Evolutionary conservation across 2,888 invertebrate genomes (phyloP).

Genomic region (Pseudococcus viburni): DNA sequence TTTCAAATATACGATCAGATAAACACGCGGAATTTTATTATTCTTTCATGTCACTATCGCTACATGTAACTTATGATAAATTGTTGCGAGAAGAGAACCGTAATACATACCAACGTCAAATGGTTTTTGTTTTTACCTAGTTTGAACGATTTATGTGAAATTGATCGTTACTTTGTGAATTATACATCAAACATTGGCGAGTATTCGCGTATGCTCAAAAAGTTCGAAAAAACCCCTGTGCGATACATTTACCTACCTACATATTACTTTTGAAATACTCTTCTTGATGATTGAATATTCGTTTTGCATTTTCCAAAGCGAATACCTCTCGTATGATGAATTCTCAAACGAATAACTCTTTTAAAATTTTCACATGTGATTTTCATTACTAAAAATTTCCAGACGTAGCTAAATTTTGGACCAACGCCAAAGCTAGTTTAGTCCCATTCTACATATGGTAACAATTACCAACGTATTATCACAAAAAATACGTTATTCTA

Average conservation of each 20-base stretch:
- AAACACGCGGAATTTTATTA: not conserved
- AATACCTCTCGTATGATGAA: not conserved
- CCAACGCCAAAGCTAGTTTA: not conserved
- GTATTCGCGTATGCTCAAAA: not conserved
- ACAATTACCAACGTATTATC: not conserved
- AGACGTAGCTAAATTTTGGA: not conserved
- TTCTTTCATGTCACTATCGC: not conserved
- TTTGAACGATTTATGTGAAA: slow-evolving; percentile 3
- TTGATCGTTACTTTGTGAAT: not conserved
- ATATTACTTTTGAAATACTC: too few relatives aligned
- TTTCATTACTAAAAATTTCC: slow-evolving; percentile 5
- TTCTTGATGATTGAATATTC: too few relatives aligned
- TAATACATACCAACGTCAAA: not conserved
- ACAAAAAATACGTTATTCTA: not conserved
- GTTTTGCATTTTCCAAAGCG: too few relatives aligned
- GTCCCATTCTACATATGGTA: not conserved
- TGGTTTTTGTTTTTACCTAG: not conserved
- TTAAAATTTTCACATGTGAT: not conserved
- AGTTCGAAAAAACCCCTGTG: too few relatives aligned
- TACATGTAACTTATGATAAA: not conserved
- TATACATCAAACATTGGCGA: not conserved
- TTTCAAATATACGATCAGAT: not conserved
- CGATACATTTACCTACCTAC: too few relatives aligned
- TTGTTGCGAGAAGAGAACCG: not conserved
- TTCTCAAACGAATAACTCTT: not conserved